Evolutionary conservation across 92 coral and sea anemone species (phyloP).

Genomic region (Palythoa heliodiscus): DNA sequence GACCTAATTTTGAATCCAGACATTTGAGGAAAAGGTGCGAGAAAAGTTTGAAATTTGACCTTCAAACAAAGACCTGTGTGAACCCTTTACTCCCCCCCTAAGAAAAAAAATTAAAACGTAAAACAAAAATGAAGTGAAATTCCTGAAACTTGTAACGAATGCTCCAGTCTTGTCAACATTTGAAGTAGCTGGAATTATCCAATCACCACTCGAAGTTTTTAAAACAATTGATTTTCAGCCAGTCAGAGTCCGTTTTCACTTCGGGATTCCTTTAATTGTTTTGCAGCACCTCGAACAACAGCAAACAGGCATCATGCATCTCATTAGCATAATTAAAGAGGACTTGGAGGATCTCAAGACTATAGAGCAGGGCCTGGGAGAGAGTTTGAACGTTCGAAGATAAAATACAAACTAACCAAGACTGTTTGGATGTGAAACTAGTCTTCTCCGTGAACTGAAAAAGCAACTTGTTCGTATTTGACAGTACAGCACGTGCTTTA

Average conservation of each 20-base stretch:
- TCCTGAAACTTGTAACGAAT: too few relatives aligned
- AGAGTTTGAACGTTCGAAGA: slow-evolving; percentile 62
- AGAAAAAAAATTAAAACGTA: too few relatives aligned
- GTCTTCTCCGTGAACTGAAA: not conserved
- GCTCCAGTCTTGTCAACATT: too few relatives aligned
- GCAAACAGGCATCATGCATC: slow-evolving; percentile 94
- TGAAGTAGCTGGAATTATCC: too few relatives aligned
- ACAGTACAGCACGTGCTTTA: not conserved
- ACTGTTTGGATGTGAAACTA: not conserved
- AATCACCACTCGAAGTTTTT: too few relatives aligned
- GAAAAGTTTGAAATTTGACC: too few relatives aligned
- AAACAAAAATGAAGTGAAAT: too few relatives aligned
- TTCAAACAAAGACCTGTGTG: too few relatives aligned
- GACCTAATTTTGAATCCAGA: too few relatives aligned
- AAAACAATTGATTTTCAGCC: too few relatives aligned
- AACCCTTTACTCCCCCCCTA: too few relatives aligned
- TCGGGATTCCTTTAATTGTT: not conserved
- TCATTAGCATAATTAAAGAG: slow-evolving; percentile 86
- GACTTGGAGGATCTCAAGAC: slow-evolving; percentile 91
- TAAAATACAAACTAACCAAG: not conserved
- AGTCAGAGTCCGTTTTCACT: not conserved
- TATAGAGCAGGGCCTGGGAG: slow-evolving; percentile 94
- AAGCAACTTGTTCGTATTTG: not conserved
- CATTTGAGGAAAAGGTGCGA: too few relatives aligned
- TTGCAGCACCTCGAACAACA: slow-evolving; percentile 93